Evolutionary conservation across 2,888 invertebrate species (phyloP), one percentile per base, ranked within the genome.

Genomic region (Nephrotoma guestfalica): DNA sequence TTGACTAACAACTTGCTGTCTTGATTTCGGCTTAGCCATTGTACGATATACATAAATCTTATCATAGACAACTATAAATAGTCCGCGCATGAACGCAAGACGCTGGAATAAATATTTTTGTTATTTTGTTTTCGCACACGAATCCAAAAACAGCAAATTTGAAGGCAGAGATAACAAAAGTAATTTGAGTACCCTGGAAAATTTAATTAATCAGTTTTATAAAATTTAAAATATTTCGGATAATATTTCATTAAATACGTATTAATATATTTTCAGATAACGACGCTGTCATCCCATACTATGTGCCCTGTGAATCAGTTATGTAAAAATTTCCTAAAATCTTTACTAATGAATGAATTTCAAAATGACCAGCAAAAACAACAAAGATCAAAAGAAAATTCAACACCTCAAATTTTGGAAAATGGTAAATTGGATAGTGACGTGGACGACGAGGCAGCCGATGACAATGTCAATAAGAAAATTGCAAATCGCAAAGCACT

Each of bases 271-370:
- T 86, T 86, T 30, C 89, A 91, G 91, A 88, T 91, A 87, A 90
- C 91, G 88, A 90, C 90, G 87, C 89, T 91, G 89, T 89, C 91
- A 86, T 89, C 90, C 86, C 91, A 91, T 88, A 90, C 91, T 43
- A 91, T 91, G 91, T 90, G 91, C 30, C 90, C 91, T 30, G 88
- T 90, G 87, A 90, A 90, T 88, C 88, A 91, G 87, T 88, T 91
- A 42, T 90, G 90, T 86, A 71, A 86, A 86, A 83, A 87, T 57
- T 87, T 87, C 47, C 9, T 87, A 47, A 43, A 83, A 86, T 86
- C 87, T 4, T 11, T 87, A 85, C 18, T 87, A n/a, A 84, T 86
- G 30, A 30, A 57, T 84, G 84, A 85, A 9, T 71, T 18, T 9
- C 18, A 71, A 9, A 30, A 6, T 11, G 71, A 30, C 30, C 71